Evolutionary conservation across 2,797 vertebrate genomes (phyloP), one percentile per base, ranked within the genome.

Genomic region (Tragopan temminckii): DNA sequence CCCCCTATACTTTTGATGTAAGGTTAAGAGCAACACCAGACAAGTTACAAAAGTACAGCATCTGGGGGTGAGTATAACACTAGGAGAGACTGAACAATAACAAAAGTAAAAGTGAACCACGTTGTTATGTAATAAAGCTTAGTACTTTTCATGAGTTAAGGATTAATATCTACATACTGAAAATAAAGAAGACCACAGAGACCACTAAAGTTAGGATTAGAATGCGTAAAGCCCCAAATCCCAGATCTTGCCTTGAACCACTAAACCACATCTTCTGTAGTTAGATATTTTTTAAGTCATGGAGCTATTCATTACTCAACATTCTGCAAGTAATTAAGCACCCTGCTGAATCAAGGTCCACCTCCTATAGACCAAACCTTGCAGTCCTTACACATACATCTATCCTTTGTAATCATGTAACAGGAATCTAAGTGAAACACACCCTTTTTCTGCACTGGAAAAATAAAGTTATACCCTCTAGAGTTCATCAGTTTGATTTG

Each of bases 111-210:
- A 95, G 90, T 89, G 80, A 92, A 93, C 63, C 59, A 67, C 68
- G 82, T 86, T 89, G 80, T 95, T 94, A 91, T 91, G 88, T 81
- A 93, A 96, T 90, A 93, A 91, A 86, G 40, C 52, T 93, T 91
- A 89, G 77, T 63, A 68, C 57, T 96, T 93, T 88, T 94, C 77
- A 84, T 84, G 79, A 93, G 46, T 92, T 86, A 89, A 75, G 84
- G 75, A 94, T 95, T 95, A 94, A 68, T 92, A 84, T 94, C 92
- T 95, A 35, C 67, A 86, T 82, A 85, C 93, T 92, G 91, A 91
- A 97, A 94, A 93, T 77, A 95, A 70, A 91, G 87, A 95, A 93
- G 94, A 95, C 95, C 94, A 93, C 92, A 92, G 91, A 95, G 92
- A 95, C 90, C 91, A 89, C 89, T 94, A 93, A 96, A 92, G 43